Evolutionary conservation across 2,888 invertebrate species (phyloP), one percentile per base, ranked within the genome.

Genomic region (Disparrhopalites patrizii): DNA sequence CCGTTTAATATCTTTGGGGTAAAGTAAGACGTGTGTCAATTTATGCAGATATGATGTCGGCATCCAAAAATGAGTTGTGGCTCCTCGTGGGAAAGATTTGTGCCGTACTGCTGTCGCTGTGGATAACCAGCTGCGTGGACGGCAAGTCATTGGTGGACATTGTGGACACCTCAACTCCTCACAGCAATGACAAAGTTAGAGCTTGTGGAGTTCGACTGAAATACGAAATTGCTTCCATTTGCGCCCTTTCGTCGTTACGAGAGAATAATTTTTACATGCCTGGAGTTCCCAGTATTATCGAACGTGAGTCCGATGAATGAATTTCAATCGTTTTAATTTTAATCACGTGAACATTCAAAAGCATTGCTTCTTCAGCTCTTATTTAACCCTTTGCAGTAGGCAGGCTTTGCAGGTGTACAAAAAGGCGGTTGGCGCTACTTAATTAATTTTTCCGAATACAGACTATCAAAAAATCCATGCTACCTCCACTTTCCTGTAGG

Each of bases 221-320:
- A 18, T 33, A 31, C 23, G 60, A 61, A 50, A 61, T 61, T 23
- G 28, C 43, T 31, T 30, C 60, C 18, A 61, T 61, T 13, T 61
- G 60, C 31, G 51, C 31, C 25, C 47, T 61, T 13, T 52, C 52
- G 7, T 27, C 25, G 10, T 5, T 52, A 15, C 25, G 28, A 15
- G 30, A 10, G 27, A 52, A 52, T 28, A 51, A 51, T 7, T 31
- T 30, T 20, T 61, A 61, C 50, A 50, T 28, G 23, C 56, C 56
- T 3, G 56, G 36, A 15, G 30, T 13, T 15, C 52, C 52, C 20
- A 27, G 27, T 3, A 52, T 52, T 28, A 52, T 52, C 18, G 52
- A 52, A 52, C 52, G 52, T 52, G n/a, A 52, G 52, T 52, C 18
- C 18, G 3, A 27, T 28, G n/a, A n/a, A n/a, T n/a, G n/a, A n/a